Evolutionary conservation across 2,888 invertebrate species (phyloP).

Genomic region (Physocephala rufipes): DNA sequence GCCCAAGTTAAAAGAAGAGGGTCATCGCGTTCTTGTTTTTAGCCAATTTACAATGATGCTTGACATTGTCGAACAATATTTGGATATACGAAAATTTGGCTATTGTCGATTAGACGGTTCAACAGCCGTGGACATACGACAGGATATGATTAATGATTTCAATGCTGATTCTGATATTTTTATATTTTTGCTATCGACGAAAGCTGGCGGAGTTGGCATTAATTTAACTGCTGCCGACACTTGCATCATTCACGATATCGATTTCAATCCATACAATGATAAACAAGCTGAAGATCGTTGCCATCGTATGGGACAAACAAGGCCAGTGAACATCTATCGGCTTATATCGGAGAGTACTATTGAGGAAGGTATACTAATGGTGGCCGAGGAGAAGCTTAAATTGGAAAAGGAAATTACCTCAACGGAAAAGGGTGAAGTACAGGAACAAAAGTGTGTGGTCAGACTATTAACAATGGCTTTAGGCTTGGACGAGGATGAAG

Average conservation of each 20-base stretch:
- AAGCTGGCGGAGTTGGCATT: constrained; percentile 95
- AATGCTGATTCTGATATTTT: constrained; percentile 82
- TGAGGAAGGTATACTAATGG: constrained; percentile 90
- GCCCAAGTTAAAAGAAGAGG: constrained; percentile 75
- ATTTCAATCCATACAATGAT: constrained; percentile 98
- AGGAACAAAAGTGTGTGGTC: constrained; percentile 81
- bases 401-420: constrained; percentile 85
- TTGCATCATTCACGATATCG: constrained; percentile 95
- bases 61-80: constrained; percentile 90
- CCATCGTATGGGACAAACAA: constrained; percentile 80
- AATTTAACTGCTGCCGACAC: constrained; percentile 94
- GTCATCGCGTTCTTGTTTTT: constrained; percentile 89
- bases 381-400: constrained; percentile 90
- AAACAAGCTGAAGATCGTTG: constrained; percentile 96
- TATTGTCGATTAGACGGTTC: constrained; percentile 89
- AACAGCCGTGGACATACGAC: constrained; percentile 86
- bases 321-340: constrained; percentile 86
- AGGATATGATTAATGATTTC: constrained; percentile 89
- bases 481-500: constrained; percentile 68
- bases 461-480: constrained; percentile 82
- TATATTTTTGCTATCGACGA: constrained; percentile 90
- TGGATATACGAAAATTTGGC: constrained; percentile 76
- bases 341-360: constrained; percentile 87
- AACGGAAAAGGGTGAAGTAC: constrained; percentile 69
- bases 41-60: constrained; percentile 97